Base-by-base conservation (phyloP, 1,140 invertebrate species). In the Drepana arcuata region DNA sequence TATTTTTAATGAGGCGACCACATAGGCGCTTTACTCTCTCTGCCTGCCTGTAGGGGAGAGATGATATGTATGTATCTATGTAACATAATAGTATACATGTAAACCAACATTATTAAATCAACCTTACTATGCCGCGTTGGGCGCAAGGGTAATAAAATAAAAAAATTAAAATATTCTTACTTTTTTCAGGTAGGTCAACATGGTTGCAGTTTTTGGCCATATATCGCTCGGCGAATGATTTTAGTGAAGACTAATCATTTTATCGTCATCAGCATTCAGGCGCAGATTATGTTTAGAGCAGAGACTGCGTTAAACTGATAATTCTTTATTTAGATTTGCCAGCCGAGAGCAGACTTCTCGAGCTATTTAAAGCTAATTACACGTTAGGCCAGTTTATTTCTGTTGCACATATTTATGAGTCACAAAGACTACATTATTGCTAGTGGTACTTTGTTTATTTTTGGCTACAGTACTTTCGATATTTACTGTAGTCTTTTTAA, bases 101-200 rank as follows among this genome's bases (percentile, higher is more conserved):
- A n/a, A n/a, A n/a, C n/a, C n/a, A n/a, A n/a, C n/a, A n/a, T n/a
- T n/a, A n/a, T n/a, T n/a, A n/a, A n/a, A n/a, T n/a, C n/a, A n/a
- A n/a, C n/a, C n/a, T n/a, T n/a, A n/a, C n/a, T n/a, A n/a, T n/a
- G n/a, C n/a, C n/a, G n/a, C n/a, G n/a, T n/a, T n/a, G n/a, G n/a
- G n/a, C n/a, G n/a, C n/a, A n/a, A n/a, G n/a, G n/a, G 11, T 33
- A 27, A 36, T 15, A 14, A 16, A 25, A 18, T 34, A 27, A 31
- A 35, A 14, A 11, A n/a, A n/a, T n/a, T n/a, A n/a, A n/a, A n/a
- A 37, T 39, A 14, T 1, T 43, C 56, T 59, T 46, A 59, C 56
- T 37, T 55, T 59, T 55, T 55, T 59, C 6, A 59, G 48, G 36
- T 51, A 55, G 27, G 48, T 55, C 45, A 59, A 38, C 56, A 59